phyloP scores from a whole-genome alignment of 2,113 vertebrate species.

The Leucoraja erinaceus region DNA sequence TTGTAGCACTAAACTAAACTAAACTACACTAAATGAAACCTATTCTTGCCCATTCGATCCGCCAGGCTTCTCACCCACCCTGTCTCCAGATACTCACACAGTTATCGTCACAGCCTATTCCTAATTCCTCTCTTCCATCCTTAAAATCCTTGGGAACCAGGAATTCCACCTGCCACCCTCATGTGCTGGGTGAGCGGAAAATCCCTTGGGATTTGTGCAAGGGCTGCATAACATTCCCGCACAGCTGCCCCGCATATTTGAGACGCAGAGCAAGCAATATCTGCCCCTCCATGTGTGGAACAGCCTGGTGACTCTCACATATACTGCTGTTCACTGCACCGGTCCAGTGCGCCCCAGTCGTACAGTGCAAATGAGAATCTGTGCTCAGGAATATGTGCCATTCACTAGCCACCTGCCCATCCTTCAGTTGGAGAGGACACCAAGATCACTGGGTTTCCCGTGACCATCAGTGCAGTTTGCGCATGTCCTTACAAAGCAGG shows the following conservation, averaged over 20 bases:
- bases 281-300: neutral
- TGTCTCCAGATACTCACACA: neutral
- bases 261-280: constrained; percentile 24
- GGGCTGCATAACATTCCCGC: neutral
- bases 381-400: neutral
- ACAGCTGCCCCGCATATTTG: constrained; percentile 24
- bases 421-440: no score
- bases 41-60: neutral
- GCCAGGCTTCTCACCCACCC: neutral
- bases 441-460: no score
- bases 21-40: neutral
- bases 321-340: neutral
- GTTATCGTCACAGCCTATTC: neutral
- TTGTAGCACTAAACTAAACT: no score
- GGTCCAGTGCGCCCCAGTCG: neutral
- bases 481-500: no score
- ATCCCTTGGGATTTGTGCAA: neutral
- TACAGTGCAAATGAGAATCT: neutral
- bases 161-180: neutral
- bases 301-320: constrained; percentile 13
- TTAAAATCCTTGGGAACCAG: neutral
- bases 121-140: neutral
- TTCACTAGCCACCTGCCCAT: no score
- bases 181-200: neutral
- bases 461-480: no score